These are phyloP conservation scores for Amblyraja radiata DNA, from an alignment of 2,797 vertebrate genomes.

Conservation along the genomic window DNA sequence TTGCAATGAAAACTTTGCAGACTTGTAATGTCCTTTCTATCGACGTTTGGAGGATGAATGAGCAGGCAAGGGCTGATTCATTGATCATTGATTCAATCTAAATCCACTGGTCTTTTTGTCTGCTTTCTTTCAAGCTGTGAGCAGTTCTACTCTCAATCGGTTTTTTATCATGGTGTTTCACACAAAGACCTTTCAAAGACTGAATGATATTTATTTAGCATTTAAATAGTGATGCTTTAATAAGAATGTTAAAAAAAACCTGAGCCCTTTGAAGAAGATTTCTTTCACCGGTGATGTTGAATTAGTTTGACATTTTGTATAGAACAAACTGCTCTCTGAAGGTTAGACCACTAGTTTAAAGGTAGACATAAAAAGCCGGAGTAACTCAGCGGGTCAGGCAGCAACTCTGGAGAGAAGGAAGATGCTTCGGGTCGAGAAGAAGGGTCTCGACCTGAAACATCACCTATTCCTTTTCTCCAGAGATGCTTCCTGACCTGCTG, in stretches of 20 bases:
- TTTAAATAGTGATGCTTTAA: background rate
- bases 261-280: background rate
- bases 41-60: background rate
- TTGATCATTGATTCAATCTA: slow-evolving; percentile 8
- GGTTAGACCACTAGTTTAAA: background rate
- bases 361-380: too few relatives aligned
- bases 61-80: background rate
- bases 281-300: background rate
- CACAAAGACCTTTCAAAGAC: background rate
- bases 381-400: too few relatives aligned
- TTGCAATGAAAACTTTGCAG: background rate
- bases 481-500: too few relatives aligned
- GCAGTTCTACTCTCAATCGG: background rate
- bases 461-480: too few relatives aligned
- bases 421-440: too few relatives aligned
- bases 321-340: background rate
- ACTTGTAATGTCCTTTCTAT: background rate
- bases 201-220: background rate
- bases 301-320: background rate
- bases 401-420: too few relatives aligned
- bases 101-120: slow-evolving; percentile 12
- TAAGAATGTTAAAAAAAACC: background rate
- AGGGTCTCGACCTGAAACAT: too few relatives aligned
- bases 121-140: background rate
- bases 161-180: background rate